These are phyloP conservation scores for Zootoca vivipara DNA, from an alignment of 2,113 vertebrate species.

Conservation along the genomic window DNA sequence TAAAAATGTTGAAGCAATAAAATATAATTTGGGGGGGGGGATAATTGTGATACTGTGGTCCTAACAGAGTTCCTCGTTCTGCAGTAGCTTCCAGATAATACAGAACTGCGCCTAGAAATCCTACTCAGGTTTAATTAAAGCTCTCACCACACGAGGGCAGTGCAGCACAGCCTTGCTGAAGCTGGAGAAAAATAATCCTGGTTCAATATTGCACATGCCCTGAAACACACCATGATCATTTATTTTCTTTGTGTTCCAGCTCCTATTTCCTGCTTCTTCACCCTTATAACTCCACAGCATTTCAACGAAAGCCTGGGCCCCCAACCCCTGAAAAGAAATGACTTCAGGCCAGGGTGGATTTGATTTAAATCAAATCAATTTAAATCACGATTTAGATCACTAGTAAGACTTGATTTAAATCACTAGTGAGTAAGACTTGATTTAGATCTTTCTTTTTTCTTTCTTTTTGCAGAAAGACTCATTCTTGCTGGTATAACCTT, in stretches of 20 bases:
- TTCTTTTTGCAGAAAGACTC: too few relatives aligned
- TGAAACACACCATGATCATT: too few relatives aligned
- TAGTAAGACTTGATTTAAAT: too few relatives aligned
- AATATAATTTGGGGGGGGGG: too few relatives aligned
- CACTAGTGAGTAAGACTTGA: too few relatives aligned
- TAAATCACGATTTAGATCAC: too few relatives aligned
- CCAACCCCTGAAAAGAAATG: background rate
- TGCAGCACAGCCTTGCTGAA: background rate
- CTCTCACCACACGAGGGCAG: constrained; percentile 14
- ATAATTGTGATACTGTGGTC: too few relatives aligned
- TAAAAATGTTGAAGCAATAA: too few relatives aligned
- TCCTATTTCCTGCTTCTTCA: background rate
- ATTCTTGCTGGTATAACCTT: too few relatives aligned
- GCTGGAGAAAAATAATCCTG: background rate
- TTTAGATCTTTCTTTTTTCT: too few relatives aligned
- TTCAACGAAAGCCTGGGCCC: background rate
- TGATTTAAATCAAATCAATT: too few relatives aligned
- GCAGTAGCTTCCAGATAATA: background rate
- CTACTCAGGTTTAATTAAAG: background rate
- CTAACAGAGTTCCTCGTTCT: background rate
- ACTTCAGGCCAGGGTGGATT: background rate
- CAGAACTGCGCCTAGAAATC: background rate
- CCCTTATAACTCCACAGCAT: background rate
- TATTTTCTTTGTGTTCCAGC: background rate
- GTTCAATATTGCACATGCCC: background rate